Evolutionary conservation across 2,113 vertebrate species (phyloP), one percentile per base, ranked within the genome.

Genomic region (Epinephelus moara): DNA sequence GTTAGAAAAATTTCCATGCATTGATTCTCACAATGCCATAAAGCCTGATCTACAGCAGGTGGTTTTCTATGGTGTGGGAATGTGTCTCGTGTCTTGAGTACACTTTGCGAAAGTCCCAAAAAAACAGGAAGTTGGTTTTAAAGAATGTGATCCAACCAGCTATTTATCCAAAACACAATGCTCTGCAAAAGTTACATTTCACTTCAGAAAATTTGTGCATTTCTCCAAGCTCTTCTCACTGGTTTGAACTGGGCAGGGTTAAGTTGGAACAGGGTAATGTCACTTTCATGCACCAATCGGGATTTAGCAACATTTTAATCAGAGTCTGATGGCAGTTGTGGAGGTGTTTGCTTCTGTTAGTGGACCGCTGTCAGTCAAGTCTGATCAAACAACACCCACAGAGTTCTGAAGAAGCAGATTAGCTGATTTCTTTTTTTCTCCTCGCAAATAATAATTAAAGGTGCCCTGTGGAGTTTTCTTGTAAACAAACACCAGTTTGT

Each of bases 11-110:
- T 74, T 73, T 77, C 23, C 68, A 79, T 71, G 68, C 82, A 73
- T 70, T 63, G 56, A 81, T 72, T 85, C 30, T 68, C 69, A 63
- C 63, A 37, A 61, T 80, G 80, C 70, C 47, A 78, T 71, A 73
- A 69, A 27, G 59, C 10, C 11, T 59, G n/a, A 15, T 53, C 13
- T n/a, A 55, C 18, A 73, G 72, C 53, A n/a, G 42, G 42, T 18
- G 52, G 57, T 27, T 70, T 18, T 67, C 59, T 19, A 10, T 25
- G 59, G 30, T 25, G 7, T 15, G 25, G 25, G 25, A 30, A 49
- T 33, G 56, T 9, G 42, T 25, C 23, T 27, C 5, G 19, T 19
- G n/a, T 9, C 42, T 72, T 45, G 23, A 60, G 17, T 56, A 70
- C 19, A 56, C 19, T 2, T 21, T 47, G 6, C 64, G 61, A 57